Evolutionary conservation across 2,888 invertebrate species (phyloP), one percentile per base, ranked within the genome.

Genomic region (Lepetodrilus schrolli): DNA sequence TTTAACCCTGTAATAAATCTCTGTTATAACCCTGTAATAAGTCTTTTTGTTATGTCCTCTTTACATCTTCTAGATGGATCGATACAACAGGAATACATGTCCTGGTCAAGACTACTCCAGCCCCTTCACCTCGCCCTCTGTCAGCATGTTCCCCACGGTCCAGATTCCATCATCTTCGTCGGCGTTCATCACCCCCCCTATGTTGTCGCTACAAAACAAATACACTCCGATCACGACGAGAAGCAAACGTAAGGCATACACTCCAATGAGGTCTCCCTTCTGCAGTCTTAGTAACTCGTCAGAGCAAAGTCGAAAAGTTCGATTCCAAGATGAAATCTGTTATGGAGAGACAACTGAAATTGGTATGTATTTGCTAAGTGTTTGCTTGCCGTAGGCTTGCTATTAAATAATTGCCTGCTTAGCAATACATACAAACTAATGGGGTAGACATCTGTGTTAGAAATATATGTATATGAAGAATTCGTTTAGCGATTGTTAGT

Each of bases 191-290:
- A 17, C 58, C 30, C 58, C 58, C 2, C 8, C n/a, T 23, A 26
- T 30, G 34, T 58, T 34, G 13, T 58, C 58, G 13, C 30, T 34
- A 8, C 13, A 17, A 0, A 30, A 8, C 17, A 50, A 34, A 37
- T 17, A 21, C 48, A 20, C 37, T 10, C 66, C 68, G 37, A 21
- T 43, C 5, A 70, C 74, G 23, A 38, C 74, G 2, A 47, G 30
- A 20, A 58, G 26, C 43, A 85, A 84, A 72, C 77, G 83, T 23
- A 85, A 83, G 65, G 78, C 82, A 51, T 82, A 80, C 43, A 82
- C 83, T 4, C 84, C 84, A 4, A 77, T 75, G 36, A 73, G 82
- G 37, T 79, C 82, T 17, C 81, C 83, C n/a, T 78, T 82, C 20
- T 30, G 51, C 21, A 73, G 75, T 34, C 43, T 75, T 34, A 38